Percentiles rank a stretch among this genome's conserved stretches.
Conservation (phyloP, 2,113 vertebrate species). For the Chlorocebus sabaeus region DNA sequence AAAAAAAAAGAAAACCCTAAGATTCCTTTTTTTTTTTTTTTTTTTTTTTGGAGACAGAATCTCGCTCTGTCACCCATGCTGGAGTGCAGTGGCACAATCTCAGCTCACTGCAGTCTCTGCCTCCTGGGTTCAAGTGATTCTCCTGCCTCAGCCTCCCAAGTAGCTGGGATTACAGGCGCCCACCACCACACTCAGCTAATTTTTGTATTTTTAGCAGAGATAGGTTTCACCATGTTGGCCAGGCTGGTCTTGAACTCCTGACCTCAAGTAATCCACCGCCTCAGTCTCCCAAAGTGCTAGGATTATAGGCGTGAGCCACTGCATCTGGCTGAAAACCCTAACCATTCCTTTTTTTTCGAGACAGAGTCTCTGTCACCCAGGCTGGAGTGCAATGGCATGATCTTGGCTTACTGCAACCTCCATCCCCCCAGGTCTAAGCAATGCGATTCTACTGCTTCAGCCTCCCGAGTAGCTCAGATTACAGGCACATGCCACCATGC, state of each 20-base stretch:
- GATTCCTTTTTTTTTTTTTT: background rate
- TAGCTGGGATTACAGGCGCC: background rate
- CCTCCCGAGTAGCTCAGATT: no score
- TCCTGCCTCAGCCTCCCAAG: background rate
- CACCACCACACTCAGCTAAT: background rate
- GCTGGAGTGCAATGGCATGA: no score
- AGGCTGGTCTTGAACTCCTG: background rate
- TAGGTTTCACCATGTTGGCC: background rate
- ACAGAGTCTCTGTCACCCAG: no score
- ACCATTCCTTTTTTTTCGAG: no score
- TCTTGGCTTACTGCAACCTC: no score
- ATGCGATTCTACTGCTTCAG: no score
- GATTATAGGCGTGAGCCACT: background rate
- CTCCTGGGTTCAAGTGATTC: background rate
- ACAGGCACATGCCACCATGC: no score
- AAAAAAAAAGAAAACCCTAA: background rate
- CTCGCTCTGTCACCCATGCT: background rate
- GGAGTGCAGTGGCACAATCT: background rate
- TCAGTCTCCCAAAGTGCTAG: background rate
- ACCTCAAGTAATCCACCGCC: background rate
- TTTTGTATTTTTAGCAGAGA: background rate
- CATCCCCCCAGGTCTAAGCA: accelerated
- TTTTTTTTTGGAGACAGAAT: background rate
- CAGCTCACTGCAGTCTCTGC: background rate
- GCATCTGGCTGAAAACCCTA: no score